phyloP scores from a whole-genome alignment of 2,888 invertebrate species.

The Argyresthia albistria region DNA sequence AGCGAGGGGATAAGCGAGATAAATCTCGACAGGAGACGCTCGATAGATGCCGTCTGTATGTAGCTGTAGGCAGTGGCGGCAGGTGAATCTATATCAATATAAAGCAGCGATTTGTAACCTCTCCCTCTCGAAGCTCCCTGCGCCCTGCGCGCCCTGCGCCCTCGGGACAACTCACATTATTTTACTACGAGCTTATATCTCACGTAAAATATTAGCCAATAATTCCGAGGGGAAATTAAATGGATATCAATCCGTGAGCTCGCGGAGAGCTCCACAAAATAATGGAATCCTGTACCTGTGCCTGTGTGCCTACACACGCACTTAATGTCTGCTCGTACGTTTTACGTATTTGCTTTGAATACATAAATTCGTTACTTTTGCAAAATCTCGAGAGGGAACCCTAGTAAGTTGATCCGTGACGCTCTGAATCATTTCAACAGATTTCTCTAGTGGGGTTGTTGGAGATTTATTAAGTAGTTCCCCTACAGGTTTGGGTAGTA shows the following conservation, averaged over 20 bases:
- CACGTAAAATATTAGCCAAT: slow-evolving; percentile 48
- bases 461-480: background rate
- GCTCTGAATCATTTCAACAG: background rate
- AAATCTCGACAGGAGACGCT: slow-evolving; percentile 33
- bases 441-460: background rate
- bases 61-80: background rate
- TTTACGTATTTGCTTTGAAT: background rate
- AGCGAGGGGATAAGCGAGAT: slow-evolving; percentile 38
- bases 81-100: slow-evolving; percentile 19
- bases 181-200: slow-evolving; percentile 21
- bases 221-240: slow-evolving; percentile 53
- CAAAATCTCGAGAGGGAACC: background rate
- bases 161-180: slow-evolving; percentile 29
- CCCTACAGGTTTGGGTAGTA: background rate
- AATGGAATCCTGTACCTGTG: background rate
- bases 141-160: too few relatives aligned
- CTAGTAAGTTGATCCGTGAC: background rate
- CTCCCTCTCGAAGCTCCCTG: slow-evolving; percentile 17
- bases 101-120: slow-evolving; percentile 32
- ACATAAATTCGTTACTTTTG: too few relatives aligned
- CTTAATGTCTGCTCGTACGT: background rate
- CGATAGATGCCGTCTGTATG: background rate
- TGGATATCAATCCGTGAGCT: slow-evolving; percentile 36
- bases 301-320: background rate
- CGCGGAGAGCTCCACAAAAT: slow-evolving; percentile 9